A percentile compares a stretch with the other conserved stretches of the same genome.
These are phyloP conservation scores for Norana najaformis DNA, from an alignment of 2,888 invertebrate species.

Conservation along the genomic window DNA sequence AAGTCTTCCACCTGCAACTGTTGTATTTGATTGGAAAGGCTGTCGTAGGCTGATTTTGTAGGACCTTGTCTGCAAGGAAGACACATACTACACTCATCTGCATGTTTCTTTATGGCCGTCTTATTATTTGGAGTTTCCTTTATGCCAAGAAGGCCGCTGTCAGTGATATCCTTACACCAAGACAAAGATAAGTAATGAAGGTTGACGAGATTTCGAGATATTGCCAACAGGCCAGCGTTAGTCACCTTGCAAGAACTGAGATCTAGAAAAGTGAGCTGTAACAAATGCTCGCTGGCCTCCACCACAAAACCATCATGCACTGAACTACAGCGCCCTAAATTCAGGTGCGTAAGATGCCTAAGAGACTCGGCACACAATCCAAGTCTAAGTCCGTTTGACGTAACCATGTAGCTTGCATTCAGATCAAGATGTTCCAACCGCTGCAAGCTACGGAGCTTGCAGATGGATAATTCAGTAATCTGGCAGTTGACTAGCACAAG, in stretches of 20 bases:
- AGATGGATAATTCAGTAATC: background rate
- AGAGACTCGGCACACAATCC: background rate
- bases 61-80: background rate
- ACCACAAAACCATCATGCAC: conserved; percentile 8
- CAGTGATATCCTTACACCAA: conserved; percentile 14
- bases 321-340: background rate
- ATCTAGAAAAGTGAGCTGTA: background rate
- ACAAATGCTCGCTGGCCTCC: background rate
- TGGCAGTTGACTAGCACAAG: conserved; percentile 10
- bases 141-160: background rate
- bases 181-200: background rate
- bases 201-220: background rate
- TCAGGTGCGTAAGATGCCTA: background rate
- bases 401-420: background rate
- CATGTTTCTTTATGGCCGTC: background rate
- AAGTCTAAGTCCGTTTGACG: background rate
- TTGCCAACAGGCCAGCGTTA: background rate
- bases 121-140: background rate
- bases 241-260: conserved; percentile 14
- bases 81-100: background rate
- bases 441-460: background rate
- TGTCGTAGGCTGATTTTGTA: background rate
- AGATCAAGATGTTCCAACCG: background rate
- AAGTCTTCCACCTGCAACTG: background rate
- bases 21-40: background rate